Evolutionary conservation across 2,888 invertebrate genomes (phyloP).

Genomic region (Onthophagus sagittarius): DNA sequence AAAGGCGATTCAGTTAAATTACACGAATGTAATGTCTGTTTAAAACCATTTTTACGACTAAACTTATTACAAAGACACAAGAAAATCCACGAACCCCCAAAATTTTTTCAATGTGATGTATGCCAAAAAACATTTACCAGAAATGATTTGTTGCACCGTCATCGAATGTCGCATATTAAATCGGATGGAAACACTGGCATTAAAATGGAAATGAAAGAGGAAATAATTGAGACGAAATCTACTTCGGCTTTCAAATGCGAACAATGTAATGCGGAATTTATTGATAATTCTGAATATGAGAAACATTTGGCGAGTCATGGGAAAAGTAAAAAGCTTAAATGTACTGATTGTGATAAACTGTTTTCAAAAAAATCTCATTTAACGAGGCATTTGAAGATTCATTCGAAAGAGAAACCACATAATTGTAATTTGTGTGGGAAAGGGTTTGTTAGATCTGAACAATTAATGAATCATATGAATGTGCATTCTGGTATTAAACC

Average conservation of each 20-base stretch:
- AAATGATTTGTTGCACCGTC: conserved; percentile 40
- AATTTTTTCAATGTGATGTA: conserved; percentile 39
- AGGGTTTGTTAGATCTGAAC: conserved; percentile 56
- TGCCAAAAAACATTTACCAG: conserved; percentile 41
- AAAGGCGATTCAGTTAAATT: background rate
- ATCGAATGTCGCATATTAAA: conserved; percentile 43
- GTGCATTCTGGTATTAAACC: conserved; percentile 57
- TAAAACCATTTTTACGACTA: conserved; percentile 49
- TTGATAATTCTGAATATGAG: conserved; percentile 8
- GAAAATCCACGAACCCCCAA: conserved; percentile 27
- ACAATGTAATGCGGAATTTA: conserved; percentile 19
- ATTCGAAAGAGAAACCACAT: conserved; percentile 52
- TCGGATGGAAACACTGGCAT: conserved; percentile 30
- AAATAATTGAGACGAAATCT: background rate
- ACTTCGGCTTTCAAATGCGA: conserved; percentile 23
- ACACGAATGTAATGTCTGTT: conserved; percentile 48
- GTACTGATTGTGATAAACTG: conserved; percentile 53
- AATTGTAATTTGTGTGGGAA: conserved; percentile 57
- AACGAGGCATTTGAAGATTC: conserved; percentile 52
- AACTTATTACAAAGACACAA: conserved; percentile 31
- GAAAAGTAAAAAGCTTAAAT: conserved; percentile 39
- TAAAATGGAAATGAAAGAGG: conserved; percentile 29
- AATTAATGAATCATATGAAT: conserved; percentile 56
- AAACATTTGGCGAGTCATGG: conserved; percentile 28
- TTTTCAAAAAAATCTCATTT: conserved; percentile 54